Base-by-base conservation (phyloP, 2,113 vertebrate genomes). In the Ahaetulla prasina region DNA sequence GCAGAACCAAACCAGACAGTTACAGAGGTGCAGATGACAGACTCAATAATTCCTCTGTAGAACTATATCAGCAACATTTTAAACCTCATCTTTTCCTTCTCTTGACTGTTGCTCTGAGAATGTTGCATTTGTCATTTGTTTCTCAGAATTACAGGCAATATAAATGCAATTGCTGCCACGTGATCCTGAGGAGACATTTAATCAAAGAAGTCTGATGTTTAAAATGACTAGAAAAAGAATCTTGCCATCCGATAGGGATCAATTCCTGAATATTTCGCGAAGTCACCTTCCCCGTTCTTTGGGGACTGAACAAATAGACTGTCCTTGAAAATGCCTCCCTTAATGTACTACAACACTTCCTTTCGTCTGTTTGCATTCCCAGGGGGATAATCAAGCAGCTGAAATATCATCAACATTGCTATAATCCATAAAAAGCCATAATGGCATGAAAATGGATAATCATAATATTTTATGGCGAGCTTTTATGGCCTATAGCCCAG, bases 401-500 rank as follows among this genome's bases (percentile, higher is more conserved):
- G 93, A 91, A 91, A 95, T 85, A 68, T 68, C 27, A 91, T 88
- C 92, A 95, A 60, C 43, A 45, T 0, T 23, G 60, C 3, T 49
- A 54, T 30, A 18, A 11, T 63, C 87, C 52, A 68, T 94, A 89
- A 94, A 94, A 93, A 93, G 89, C 92, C 90, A 49, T 45, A 85
- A 54, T 35, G 30, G 45, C 86, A 35, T 74, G 74, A 88, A 52
- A 80, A 60, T 87, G 88, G 49, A 60, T 68, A 68, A 35, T 68
- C 63, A 35, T 68, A 68, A 35, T 55, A 74, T 39, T 88, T 49
- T 39, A 47, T 54, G 63, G 43, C 47, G 88, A 91, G 92, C 91
- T 93, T 94, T 94, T 90, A 94, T 84, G 49, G 85, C 52, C 8
- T 18, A 35, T 60, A 39, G 3, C 55, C 12, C 0, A 52, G 50